phyloP scores from a whole-genome alignment of 2,888 invertebrate genomes.

The Agrilus cyanescens region DNA sequence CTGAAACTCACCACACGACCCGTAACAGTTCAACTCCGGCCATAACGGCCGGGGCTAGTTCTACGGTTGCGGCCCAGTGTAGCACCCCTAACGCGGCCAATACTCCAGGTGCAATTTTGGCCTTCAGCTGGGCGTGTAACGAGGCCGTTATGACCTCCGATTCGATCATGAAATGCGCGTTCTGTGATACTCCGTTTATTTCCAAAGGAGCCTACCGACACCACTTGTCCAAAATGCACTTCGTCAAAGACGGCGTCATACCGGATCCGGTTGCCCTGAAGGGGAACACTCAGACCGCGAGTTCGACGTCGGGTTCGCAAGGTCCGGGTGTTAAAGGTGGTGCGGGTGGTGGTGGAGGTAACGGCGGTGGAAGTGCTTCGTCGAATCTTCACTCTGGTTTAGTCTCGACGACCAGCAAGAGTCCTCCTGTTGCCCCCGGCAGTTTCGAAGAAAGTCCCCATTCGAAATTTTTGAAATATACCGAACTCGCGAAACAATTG shows the following conservation, averaged over 20 bases:
- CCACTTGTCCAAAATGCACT: conserved; percentile 91
- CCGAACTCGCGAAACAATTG: conserved; percentile 95
- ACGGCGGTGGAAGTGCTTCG: conserved; percentile 21
- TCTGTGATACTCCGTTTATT: conserved; percentile 91
- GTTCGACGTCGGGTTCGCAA: conserved; percentile 19
- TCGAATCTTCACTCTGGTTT: conserved; percentile 9
- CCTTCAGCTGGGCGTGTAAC: conserved; percentile 91
- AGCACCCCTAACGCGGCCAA: conserved; percentile 34
- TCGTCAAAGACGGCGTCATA: conserved; percentile 82
- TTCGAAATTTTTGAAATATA: conserved; percentile 96
- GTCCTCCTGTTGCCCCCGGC: conserved; percentile 41
- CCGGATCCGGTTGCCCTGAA: conserved; percentile 61
- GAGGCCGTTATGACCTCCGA: conserved; percentile 79
- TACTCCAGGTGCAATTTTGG: conserved; percentile 71
- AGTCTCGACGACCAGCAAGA: conserved; percentile 24
- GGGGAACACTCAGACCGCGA: conserved; percentile 26
- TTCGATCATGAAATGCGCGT: conserved; percentile 87
- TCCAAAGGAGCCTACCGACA: conserved; percentile 95
- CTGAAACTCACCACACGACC: conserved; percentile 61
- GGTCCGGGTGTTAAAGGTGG: conserved; percentile 3
- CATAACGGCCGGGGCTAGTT: conserved; percentile 24
- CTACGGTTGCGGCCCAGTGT: conserved; percentile 21
- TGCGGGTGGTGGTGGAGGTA: conserved; percentile 12
- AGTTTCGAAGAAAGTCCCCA: conserved; percentile 82
- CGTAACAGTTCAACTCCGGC: conserved; percentile 26